Percentiles rank a stretch among this genome's conserved stretches.
phyloP scores from a whole-genome alignment of 2,113 vertebrate species.

The Leptobrachium ailaonicum region DNA sequence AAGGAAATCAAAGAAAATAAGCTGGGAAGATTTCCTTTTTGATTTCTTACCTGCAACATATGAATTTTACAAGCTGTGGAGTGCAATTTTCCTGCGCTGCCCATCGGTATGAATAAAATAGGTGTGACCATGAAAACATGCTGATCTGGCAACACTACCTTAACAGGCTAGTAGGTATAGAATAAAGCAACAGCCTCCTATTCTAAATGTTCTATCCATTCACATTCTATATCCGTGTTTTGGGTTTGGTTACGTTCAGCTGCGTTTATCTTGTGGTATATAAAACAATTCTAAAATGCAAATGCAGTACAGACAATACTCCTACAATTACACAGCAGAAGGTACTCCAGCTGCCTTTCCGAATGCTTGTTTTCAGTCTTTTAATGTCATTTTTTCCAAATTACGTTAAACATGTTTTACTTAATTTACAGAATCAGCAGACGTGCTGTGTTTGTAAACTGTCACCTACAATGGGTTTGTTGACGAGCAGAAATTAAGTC shows the following conservation, averaged over 20 bases:
- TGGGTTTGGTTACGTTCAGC: slow-evolving; percentile 8
- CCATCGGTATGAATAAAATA: no score
- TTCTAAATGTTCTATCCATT: no score
- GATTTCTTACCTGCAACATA: no score
- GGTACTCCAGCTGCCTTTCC: slow-evolving; percentile 38
- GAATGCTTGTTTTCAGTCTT: slow-evolving; percentile 30
- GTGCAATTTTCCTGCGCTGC: no score
- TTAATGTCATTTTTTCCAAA: slow-evolving; percentile 17
- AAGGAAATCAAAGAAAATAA: no score
- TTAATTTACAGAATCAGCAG: slow-evolving; percentile 19
- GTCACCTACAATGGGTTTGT: not conserved
- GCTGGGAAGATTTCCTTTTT: no score
- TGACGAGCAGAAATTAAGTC: not conserved
- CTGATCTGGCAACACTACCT: no score
- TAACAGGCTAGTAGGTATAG: no score
- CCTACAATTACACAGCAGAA: slow-evolving; percentile 40
- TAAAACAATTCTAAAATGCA: slow-evolving; percentile 26
- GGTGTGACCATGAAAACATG: no score
- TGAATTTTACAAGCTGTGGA: no score
- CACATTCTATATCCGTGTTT: not conserved
- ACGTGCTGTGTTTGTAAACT: slow-evolving; percentile 29
- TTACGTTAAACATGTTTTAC: slow-evolving; percentile 30
- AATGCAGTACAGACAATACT: slow-evolving; percentile 25
- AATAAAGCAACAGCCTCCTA: no score
- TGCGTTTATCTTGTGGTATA: slow-evolving; percentile 15